phyloP scores from a whole-genome alignment of 2,113 vertebrate genomes.

The rabbit (Oryctolagus cuniculus) region DNA sequence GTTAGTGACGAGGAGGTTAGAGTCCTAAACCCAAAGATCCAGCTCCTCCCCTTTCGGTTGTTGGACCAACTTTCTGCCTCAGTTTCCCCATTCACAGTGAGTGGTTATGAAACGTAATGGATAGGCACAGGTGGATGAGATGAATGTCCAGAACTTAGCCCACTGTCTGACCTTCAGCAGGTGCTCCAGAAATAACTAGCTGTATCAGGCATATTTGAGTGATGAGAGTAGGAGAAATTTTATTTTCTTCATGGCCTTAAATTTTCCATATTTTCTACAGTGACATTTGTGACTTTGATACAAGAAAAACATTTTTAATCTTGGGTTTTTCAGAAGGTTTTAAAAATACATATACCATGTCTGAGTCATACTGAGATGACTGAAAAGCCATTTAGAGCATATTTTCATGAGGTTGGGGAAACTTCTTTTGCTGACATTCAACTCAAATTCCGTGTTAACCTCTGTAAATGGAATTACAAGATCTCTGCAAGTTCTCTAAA shows the following conservation, averaged over 20 bases:
- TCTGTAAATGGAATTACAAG: slow-evolving; percentile 47
- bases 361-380: slow-evolving; percentile 10
- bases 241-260: slow-evolving; percentile 15
- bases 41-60: not conserved
- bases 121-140: not conserved
- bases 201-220: not conserved
- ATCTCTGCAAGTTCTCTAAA: not conserved
- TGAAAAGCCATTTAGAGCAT: not conserved
- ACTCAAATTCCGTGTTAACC: not conserved
- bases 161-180: not conserved
- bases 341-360: not conserved
- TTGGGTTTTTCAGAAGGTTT: slow-evolving; percentile 10
- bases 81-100: not conserved
- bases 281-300: not conserved
- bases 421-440: not conserved
- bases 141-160: not conserved
- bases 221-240: not conserved
- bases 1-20: not conserved
- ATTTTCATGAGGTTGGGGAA: slow-evolving; percentile 25
- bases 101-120: not conserved
- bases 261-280: not conserved
- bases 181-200: not conserved
- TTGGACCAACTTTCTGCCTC: not conserved
- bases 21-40: not conserved
- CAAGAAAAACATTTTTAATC: slow-evolving; percentile 36